phyloP scores from a whole-genome alignment of 2,888 invertebrate genomes.

The Scelioninae gen. 1 region DNA sequence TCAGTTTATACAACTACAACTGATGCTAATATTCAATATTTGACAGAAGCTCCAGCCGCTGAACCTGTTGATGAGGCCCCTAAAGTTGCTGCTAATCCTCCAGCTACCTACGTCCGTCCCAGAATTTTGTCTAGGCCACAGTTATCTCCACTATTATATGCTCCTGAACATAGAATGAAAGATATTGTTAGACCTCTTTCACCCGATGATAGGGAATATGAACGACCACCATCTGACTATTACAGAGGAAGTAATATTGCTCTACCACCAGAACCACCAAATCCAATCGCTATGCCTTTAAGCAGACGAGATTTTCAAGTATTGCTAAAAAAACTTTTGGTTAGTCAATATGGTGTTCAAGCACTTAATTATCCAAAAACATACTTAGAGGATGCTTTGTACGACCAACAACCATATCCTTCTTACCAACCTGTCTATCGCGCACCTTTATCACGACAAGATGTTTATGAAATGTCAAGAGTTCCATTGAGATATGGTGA shows the following conservation, averaged over 20 bases:
- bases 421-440: constrained; percentile 84
- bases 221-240: constrained; percentile 76
- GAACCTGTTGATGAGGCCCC: constrained; percentile 76
- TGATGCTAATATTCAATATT: constrained; percentile 79
- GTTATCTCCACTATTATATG: constrained; percentile 53
- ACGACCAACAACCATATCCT: constrained; percentile 82
- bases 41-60: constrained; percentile 77
- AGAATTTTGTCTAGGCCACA: constrained; percentile 75
- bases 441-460: constrained; percentile 76
- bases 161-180: constrained; percentile 72
- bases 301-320: constrained; percentile 89
- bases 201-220: constrained; percentile 70
- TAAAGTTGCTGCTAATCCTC: constrained; percentile 73
- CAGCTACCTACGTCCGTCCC: constrained; percentile 74
- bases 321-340: constrained; percentile 88
- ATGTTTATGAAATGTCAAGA: constrained; percentile 70
- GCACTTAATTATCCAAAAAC: constrained; percentile 81
- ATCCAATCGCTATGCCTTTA: constrained; percentile 88
- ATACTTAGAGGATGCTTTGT: constrained; percentile 82
- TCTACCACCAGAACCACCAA: constrained; percentile 85
- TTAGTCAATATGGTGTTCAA: constrained; percentile 85
- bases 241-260: constrained; percentile 76
- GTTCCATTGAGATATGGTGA: constrained; percentile 77
- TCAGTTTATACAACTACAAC: constrained; percentile 77
- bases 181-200: constrained; percentile 76